Evolutionary conservation across 1,140 invertebrate species (phyloP), one percentile per base, ranked within the genome.

Genomic region (Drosophila cardini): DNA sequence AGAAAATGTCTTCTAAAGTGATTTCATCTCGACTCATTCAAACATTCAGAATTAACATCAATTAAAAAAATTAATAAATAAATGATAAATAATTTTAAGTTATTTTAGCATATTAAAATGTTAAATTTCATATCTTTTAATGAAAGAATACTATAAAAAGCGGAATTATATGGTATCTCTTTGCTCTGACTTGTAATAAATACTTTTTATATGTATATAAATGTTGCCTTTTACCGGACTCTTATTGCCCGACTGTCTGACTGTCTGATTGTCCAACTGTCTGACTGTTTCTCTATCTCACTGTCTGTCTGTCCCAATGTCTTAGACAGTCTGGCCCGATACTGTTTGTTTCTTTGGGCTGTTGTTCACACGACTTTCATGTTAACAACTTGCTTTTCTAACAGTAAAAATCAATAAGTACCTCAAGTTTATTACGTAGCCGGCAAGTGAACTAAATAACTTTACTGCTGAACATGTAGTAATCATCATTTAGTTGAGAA

Each of bases 361-460:
- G 83, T 86, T 70, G 72, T 86, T 86, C 82, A 86, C 82, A 86
- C 82, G 82, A 86, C 82, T 86, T 86, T 86, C 82, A 86, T 86
- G 82, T 86, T 87, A 87, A 77, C 83, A 86, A 87, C 83, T 79
- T 60, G 83, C 70, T 87, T 53, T 77, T 40, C 56, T 86, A 86
- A 86, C 82, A 87, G 82, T 86, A 86, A 86, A 86, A 87, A 86
- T 86, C 82, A 86, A 86, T 86, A 86, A 87, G 82, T 87, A 87
- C 82, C 82, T 61, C 75, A 43, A 57, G 83, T 80, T 78, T 85
- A 85, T 85, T 86, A 86, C 76, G 60, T 75, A 55, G 43, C 72
- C 60, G 50, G 61, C 75, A 10, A 82, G 42, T 86, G 82, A 78
- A 67, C 82, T 86, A 87, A 86, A 86, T 86, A 86, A 78, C 82